These are phyloP conservation scores for Coelopa pilipes DNA, from an alignment of 2,888 invertebrate species.

Conservation along the genomic window DNA sequence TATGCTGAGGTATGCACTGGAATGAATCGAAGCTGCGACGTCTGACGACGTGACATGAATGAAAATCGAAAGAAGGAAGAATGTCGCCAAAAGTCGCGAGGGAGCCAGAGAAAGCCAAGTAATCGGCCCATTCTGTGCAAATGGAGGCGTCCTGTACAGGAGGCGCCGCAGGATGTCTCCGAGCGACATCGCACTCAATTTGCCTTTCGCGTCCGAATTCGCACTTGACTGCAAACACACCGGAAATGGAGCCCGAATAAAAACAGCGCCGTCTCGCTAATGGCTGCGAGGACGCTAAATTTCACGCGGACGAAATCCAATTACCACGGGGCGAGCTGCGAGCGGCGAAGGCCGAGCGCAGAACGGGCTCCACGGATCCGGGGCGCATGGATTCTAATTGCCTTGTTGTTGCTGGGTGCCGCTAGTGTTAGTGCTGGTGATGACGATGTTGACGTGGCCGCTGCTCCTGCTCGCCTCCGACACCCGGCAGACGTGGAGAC, in stretches of 20 bases:
- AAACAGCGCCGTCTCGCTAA: background rate
- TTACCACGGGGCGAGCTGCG: slow-evolving; percentile 5
- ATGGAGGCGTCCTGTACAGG: no score
- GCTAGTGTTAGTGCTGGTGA: slow-evolving; percentile 1
- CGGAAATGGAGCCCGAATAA: slow-evolving; percentile 17
- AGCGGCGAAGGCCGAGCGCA: background rate
- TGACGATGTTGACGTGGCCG: background rate
- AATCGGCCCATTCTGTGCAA: no score
- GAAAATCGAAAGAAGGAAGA: no score
- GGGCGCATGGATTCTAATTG: background rate
- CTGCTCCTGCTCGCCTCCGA: background rate
- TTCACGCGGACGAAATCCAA: slow-evolving; percentile 31
- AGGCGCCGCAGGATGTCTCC: no score
- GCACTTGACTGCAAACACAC: background rate
- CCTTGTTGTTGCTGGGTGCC: slow-evolving; percentile 4
- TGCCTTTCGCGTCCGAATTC: slow-evolving; percentile 15
- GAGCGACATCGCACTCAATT: slow-evolving; percentile 7
- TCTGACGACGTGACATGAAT: no score
- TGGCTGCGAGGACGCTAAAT: slow-evolving; percentile 4
- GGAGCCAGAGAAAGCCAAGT: no score
- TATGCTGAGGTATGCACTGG: no score
- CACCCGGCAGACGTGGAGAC: background rate
- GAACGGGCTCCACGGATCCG: background rate
- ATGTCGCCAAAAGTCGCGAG: no score
- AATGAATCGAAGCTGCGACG: no score